A percentile compares a stretch with the other conserved stretches of the same genome.
Evolutionary conservation across 2,888 invertebrate genomes (phyloP).

Genomic region (Alsophila aescularia): DNA sequence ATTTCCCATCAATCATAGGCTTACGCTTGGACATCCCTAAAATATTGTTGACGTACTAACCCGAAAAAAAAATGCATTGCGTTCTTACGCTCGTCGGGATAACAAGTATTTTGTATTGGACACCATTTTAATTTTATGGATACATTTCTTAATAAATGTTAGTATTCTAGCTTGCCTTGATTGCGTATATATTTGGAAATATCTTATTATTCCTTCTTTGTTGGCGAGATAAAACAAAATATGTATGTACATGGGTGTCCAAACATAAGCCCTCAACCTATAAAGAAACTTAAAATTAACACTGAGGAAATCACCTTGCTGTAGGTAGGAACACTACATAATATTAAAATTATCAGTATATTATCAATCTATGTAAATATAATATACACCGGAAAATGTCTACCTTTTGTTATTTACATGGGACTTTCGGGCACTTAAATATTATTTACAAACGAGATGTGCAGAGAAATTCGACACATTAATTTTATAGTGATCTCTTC

Average conservation of each 20-base stretch:
- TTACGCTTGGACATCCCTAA: slow-evolving; percentile 33
- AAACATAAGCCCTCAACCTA: slow-evolving; percentile 26
- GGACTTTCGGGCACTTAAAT: slow-evolving; percentile 20
- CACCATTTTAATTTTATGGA: too few relatives aligned
- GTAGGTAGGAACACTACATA: background rate
- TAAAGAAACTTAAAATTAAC: slow-evolving; percentile 35
- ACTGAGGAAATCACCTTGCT: slow-evolving; percentile 42
- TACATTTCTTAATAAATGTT: too few relatives aligned
- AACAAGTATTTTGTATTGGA: too few relatives aligned
- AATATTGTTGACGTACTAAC: background rate
- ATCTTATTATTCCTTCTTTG: too few relatives aligned
- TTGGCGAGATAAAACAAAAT: too few relatives aligned
- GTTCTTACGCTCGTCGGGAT: too few relatives aligned
- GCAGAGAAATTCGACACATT: background rate
- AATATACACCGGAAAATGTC: background rate
- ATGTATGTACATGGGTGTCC: slow-evolving; percentile 19
- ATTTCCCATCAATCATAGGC: slow-evolving; percentile 12
- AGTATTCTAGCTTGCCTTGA: too few relatives aligned
- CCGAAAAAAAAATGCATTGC: too few relatives aligned
- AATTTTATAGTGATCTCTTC: background rate
- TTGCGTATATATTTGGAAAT: too few relatives aligned
- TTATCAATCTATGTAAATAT: slow-evolving; percentile 1
- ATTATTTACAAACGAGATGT: slow-evolving; percentile 14
- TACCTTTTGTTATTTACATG: slow-evolving; percentile 36
- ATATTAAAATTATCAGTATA: background rate